A percentile compares a stretch with the other conserved stretches of the same genome.
Conservation (phyloP, 2,888 invertebrate genomes). For the Phoronis australis region DNA sequence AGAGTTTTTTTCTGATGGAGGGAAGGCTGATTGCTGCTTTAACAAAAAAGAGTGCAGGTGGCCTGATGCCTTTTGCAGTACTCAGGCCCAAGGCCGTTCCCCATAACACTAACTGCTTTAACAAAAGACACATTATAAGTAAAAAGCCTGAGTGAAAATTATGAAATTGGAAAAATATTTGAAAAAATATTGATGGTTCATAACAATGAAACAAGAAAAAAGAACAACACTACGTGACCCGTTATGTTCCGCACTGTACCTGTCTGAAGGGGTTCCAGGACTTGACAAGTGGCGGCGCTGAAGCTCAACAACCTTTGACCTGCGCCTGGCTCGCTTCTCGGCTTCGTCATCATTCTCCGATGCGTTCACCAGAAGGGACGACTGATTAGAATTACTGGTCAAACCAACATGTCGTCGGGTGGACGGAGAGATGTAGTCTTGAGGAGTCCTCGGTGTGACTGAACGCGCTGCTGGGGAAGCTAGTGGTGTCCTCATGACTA, state of each 20-base stretch:
- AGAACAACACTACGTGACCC: too few species aligned
- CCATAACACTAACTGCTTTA: too few species aligned
- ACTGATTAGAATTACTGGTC: too few species aligned
- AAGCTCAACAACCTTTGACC: constrained; percentile 40
- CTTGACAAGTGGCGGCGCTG: constrained; percentile 32
- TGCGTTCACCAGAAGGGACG: constrained; percentile 5
- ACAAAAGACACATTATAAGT: not conserved
- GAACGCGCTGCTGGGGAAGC: too few species aligned
- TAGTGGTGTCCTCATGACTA: too few species aligned
- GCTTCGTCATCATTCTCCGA: constrained; percentile 43
- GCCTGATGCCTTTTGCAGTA: too few species aligned
- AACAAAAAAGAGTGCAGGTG: too few species aligned
- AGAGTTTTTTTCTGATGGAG: too few species aligned
- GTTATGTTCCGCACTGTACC: constrained; percentile 11
- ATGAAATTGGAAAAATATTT: not conserved
- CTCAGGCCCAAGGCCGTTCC: too few species aligned
- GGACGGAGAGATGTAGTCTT: constrained; percentile 25
- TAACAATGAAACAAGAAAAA: too few species aligned
- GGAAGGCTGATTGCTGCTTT: too few species aligned
- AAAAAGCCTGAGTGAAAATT: not conserved
- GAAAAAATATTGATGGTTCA: not conserved
- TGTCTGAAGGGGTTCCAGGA: constrained; percentile 36
- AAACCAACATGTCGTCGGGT: constrained; percentile 20
- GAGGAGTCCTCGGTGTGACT: too few species aligned
- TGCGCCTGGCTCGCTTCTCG: constrained; percentile 39